Conservation (phyloP, 2,797 vertebrate species). For the Centroberyx gerrardi region DNA sequence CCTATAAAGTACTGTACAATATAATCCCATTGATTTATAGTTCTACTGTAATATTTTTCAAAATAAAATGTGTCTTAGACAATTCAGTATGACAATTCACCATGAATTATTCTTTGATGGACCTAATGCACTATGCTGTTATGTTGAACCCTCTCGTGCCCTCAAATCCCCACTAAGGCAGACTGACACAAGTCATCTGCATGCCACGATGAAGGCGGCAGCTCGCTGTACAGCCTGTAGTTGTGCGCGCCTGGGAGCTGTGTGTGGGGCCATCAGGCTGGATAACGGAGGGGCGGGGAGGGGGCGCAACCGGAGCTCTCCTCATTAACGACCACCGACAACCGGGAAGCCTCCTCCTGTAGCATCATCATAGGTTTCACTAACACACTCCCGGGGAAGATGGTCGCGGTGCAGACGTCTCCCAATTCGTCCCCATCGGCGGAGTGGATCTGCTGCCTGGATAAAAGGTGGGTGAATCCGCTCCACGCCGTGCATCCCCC, state of each 20-base stretch:
- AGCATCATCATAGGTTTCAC: slow-evolving; percentile 56
- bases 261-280: slow-evolving; percentile 12
- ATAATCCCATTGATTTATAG: too few species aligned
- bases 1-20: too few species aligned
- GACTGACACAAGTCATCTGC: slow-evolving; percentile 52
- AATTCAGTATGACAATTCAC: too few species aligned
- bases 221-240: slow-evolving; percentile 29
- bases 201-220: slow-evolving; percentile 47
- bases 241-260: slow-evolving; percentile 44
- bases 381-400: slow-evolving; percentile 84
- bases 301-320: slow-evolving; percentile 65
- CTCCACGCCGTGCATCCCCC: slow-evolving; percentile 37
- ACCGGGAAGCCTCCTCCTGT: slow-evolving; percentile 66
- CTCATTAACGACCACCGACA: slow-evolving; percentile 77
- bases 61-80: too few species aligned
- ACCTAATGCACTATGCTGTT: neutral
- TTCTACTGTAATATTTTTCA: too few species aligned
- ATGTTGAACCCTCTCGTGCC: slow-evolving; percentile 16
- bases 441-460: slow-evolving; percentile 97
- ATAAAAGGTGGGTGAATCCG: slow-evolving; percentile 91
- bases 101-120: too few species aligned
- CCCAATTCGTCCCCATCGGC: slow-evolving; percentile 89
- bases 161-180: slow-evolving; percentile 17
- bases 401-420: slow-evolving; percentile 93
- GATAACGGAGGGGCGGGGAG: slow-evolving; percentile 55